Conservation (phyloP, 2,888 invertebrate genomes). For the Drosophila glabriapex region DNA sequence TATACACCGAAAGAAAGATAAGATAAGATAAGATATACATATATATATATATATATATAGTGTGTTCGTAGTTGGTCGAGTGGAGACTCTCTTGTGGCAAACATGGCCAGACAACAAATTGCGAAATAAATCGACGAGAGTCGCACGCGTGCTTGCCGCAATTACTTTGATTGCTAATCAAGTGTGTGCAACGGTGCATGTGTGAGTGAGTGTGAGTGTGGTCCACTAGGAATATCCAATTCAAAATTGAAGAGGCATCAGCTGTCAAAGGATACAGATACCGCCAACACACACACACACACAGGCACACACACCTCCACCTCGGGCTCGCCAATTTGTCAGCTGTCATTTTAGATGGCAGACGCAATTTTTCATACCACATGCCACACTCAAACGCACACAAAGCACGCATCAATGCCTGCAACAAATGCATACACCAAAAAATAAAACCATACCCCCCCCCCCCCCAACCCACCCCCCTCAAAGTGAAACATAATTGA, state of each 20-base stretch:
- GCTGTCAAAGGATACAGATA: slow-evolving; percentile 19
- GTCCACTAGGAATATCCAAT: slow-evolving; percentile 11
- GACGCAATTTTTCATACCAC: slow-evolving; percentile 43
- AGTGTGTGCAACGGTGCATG: slow-evolving; percentile 6
- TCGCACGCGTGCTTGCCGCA: slow-evolving; percentile 32
- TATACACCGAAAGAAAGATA: background rate
- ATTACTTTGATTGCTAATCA: slow-evolving; percentile 66
- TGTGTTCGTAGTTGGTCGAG: slow-evolving; percentile 41
- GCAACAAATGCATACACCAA: slow-evolving; percentile 20
- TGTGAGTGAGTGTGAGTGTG: background rate
- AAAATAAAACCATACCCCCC: background rate
- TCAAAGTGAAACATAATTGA: slow-evolving; percentile 63
- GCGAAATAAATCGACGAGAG: slow-evolving; percentile 36
- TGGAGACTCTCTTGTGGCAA: background rate
- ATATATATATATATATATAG: too few relatives aligned
- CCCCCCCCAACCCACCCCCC: background rate
- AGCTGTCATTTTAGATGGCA: slow-evolving; percentile 46
- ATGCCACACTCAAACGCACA: slow-evolving; percentile 6
- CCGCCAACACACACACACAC: background rate
- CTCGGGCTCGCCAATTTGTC: slow-evolving; percentile 30
- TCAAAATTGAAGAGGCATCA: slow-evolving; percentile 25
- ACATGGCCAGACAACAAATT: slow-evolving; percentile 44
- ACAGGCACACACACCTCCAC: background rate
- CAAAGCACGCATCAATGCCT: slow-evolving; percentile 29
- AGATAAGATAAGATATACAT: background rate